Evolutionary conservation across 2,797 vertebrate genomes (phyloP).

Genomic region (Anguilla megastoma): DNA sequence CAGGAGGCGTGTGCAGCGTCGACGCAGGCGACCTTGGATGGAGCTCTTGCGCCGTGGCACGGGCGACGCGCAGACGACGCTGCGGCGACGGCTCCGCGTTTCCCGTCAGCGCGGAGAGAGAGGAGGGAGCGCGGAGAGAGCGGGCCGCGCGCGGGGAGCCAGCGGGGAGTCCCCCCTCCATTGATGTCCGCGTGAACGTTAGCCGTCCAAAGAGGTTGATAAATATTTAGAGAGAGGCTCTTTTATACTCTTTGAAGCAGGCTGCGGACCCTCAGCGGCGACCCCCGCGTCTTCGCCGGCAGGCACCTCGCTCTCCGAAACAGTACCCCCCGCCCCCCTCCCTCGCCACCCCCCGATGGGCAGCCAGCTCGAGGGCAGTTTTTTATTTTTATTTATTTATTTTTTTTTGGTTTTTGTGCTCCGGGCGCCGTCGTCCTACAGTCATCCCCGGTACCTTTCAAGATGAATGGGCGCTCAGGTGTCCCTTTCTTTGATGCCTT

Average conservation of each 20-base stretch:
- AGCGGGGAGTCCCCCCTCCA: not conserved
- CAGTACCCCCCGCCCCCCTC: not conserved
- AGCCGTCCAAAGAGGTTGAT: not conserved
- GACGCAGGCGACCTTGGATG: not conserved
- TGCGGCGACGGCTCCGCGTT: not conserved
- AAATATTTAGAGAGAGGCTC: slow-evolving; percentile 15
- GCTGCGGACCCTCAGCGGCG: not conserved
- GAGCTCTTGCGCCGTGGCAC: not conserved
- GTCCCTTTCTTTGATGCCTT: not conserved
- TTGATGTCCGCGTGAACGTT: not conserved
- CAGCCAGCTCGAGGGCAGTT: not conserved
- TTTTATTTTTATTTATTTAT: no score
- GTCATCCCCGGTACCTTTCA: not conserved
- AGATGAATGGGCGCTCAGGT: slow-evolving; percentile 11
- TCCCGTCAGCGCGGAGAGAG: not conserved
- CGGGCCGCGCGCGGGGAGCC: no score
- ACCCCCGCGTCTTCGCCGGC: not conserved
- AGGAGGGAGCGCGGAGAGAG: not conserved
- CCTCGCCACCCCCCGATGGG: not conserved
- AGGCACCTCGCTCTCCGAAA: not conserved
- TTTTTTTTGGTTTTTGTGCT: not conserved
- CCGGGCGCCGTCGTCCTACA: not conserved
- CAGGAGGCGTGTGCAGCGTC: not conserved
- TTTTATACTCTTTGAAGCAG: slow-evolving; percentile 19
- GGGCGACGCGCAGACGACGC: not conserved